Evolutionary conservation across 2,888 invertebrate genomes (phyloP), one percentile per base, ranked within the genome.

Genomic region (Meteorus cinctellus): DNA sequence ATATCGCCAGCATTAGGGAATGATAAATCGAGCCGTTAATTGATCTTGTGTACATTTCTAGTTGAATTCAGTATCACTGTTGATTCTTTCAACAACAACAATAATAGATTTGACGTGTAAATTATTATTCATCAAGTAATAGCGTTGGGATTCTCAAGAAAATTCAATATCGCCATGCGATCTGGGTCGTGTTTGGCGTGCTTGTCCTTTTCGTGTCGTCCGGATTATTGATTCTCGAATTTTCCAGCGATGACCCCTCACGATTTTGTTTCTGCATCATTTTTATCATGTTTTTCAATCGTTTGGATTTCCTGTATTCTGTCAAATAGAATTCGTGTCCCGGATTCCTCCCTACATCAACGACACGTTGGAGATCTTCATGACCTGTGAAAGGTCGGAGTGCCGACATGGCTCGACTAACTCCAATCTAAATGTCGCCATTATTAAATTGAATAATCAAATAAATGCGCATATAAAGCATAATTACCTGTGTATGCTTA

Each of bases 361-460:
- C 87, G 0, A 92, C 89, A 0, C 89, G 87, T 16, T 90, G 90
- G 1, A 92, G 86, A 74, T 90, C 90, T 79, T 82, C 79, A 14
- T 92, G 89, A 72, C 89, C 89, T 72, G 93, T 91, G 80, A 92
- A 91, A 0, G 94, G 93, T 0, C 93, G 92, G 60, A 95, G 89
- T 0, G 95, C 95, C 0, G 95, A 95, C 68, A 95, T 91, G 0
- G 95, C 95, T 66, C 95, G 91, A 0, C 95, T 94, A 0, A 95
- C 91, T 0, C 95, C 95, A 71, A 94, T 82, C 89, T 89, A 62
- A 48, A 60, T 71, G 4, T 0, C 10, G 8, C 10, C 55, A 55
- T 24, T 24, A 19, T 55, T 6, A 2, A 19, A n/a, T 55, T 55
- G 4, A 24, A 55, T 55, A 55, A 19, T 24, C 19, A 55, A 55